A percentile compares a stretch with the other conserved stretches of the same genome.
Conservation (phyloP, 1,140 invertebrate species). For the Trissolcus basalis region DNA sequence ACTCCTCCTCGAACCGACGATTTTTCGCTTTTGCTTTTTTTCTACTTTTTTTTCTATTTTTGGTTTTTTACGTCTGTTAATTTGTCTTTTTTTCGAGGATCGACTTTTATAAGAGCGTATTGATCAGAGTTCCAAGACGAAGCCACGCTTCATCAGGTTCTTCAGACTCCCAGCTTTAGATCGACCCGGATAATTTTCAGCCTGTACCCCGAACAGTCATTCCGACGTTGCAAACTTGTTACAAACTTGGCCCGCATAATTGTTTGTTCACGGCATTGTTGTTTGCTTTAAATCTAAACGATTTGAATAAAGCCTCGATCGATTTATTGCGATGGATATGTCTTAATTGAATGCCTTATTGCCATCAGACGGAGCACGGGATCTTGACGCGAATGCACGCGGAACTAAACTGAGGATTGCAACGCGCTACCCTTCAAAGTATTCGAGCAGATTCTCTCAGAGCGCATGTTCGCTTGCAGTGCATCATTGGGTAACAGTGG, state of each 20-base stretch:
- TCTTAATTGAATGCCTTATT: conserved; percentile 15
- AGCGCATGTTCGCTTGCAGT: conserved; percentile 62
- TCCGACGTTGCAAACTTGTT: too few relatives aligned
- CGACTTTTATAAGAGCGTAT: too few relatives aligned
- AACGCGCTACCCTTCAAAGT: conserved; percentile 60
- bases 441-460: conserved; percentile 59
- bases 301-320: background rate
- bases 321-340: conserved; percentile 23
- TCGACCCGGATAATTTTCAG: background rate
- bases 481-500: conserved; percentile 46
- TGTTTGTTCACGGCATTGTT: too few relatives aligned
- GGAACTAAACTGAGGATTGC: conserved; percentile 71
- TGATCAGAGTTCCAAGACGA: too few relatives aligned
- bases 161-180: too few relatives aligned
- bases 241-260: too few relatives aligned
- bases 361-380: conserved; percentile 28
- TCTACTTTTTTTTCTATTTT: background rate
- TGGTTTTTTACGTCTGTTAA: too few relatives aligned
- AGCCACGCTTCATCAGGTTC: too few relatives aligned
- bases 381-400: conserved; percentile 69
- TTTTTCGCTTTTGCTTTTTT: conserved; percentile 16
- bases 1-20: too few relatives aligned
- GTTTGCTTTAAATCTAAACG: too few relatives aligned
- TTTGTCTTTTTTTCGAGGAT: too few relatives aligned
- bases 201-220: too few relatives aligned